Evolutionary conservation across 2,113 vertebrate species (phyloP).

Genomic region (Ctenomys sociabilis): DNA sequence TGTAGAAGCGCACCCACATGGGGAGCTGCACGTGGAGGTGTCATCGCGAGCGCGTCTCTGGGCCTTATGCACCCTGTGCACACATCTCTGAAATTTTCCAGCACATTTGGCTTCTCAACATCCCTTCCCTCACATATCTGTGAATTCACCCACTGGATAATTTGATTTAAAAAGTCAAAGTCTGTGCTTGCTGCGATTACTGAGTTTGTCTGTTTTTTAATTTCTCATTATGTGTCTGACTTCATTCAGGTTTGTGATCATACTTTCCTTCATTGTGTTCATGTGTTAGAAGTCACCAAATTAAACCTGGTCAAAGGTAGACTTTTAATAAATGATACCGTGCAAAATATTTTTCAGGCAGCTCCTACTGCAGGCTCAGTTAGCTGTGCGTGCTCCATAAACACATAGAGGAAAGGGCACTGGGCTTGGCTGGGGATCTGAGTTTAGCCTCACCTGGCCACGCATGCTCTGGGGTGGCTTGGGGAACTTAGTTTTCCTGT

Average conservation of each 20-base stretch:
- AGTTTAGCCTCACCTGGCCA: neutral
- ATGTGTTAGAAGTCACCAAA: neutral
- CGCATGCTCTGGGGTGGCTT: neutral
- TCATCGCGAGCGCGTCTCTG: neutral
- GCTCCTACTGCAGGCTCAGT: neutral
- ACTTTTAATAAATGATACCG: neutral
- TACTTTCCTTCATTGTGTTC: neutral
- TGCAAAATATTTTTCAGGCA: neutral
- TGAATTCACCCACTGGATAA: constrained; percentile 42
- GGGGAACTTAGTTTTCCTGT: neutral
- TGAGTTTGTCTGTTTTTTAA: constrained; percentile 16
- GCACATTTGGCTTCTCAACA: neutral
- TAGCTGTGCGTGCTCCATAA: neutral
- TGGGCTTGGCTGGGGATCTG: neutral
- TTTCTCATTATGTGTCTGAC: constrained; percentile 46
- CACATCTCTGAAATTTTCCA: constrained; percentile 39
- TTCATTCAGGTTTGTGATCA: constrained; percentile 26
- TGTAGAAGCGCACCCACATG: neutral
- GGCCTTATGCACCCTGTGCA: neutral
- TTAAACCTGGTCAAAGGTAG: neutral
- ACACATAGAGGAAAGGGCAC: neutral
- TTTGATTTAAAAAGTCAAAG: constrained; percentile 44
- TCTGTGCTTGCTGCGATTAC: constrained; percentile 27
- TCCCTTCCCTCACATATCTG: neutral
- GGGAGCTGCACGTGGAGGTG: neutral